These are phyloP conservation scores for Gymnocephalus cernua DNA, from an alignment of 2,113 vertebrate genomes.

Conservation along the genomic window DNA sequence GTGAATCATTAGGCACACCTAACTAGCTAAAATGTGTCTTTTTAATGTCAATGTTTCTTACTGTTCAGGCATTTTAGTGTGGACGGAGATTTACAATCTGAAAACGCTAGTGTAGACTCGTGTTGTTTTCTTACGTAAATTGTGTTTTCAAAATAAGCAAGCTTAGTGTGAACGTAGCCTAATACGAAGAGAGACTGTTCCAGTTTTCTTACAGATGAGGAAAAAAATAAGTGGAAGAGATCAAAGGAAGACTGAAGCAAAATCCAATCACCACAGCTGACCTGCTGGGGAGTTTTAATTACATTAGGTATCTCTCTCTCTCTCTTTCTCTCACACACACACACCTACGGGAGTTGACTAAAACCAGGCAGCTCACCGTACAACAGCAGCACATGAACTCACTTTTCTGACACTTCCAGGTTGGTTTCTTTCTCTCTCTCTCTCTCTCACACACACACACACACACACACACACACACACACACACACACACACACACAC, in stretches of 20 bases:
- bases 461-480: background rate
- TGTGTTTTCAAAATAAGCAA: background rate
- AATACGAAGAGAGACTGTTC: background rate
- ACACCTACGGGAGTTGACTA: no score
- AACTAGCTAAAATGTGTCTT: no score
- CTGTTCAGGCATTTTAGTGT: background rate
- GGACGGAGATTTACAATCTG: background rate
- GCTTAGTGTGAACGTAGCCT: background rate
- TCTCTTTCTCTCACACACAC: background rate
- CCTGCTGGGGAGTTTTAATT: background rate
- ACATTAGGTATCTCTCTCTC: slow-evolving; percentile 14
- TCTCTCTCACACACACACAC: background rate
- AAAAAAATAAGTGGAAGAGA: slow-evolving; percentile 2
- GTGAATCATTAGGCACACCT: no score
- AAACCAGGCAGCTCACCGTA: no score
- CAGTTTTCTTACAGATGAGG: background rate
- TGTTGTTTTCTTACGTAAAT: no score
- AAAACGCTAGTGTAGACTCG: background rate
- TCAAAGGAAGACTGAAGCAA: background rate
- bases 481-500: slow-evolving; percentile 7
- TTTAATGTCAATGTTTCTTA: no score
- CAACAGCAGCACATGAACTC: no score
- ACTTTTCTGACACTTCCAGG: no score
- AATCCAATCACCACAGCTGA: background rate
- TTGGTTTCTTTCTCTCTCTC: background rate